A percentile compares a stretch with the other conserved stretches of the same genome.
Evolutionary conservation across 2,113 vertebrate species (phyloP).

Genomic region (Cariama cristata): DNA sequence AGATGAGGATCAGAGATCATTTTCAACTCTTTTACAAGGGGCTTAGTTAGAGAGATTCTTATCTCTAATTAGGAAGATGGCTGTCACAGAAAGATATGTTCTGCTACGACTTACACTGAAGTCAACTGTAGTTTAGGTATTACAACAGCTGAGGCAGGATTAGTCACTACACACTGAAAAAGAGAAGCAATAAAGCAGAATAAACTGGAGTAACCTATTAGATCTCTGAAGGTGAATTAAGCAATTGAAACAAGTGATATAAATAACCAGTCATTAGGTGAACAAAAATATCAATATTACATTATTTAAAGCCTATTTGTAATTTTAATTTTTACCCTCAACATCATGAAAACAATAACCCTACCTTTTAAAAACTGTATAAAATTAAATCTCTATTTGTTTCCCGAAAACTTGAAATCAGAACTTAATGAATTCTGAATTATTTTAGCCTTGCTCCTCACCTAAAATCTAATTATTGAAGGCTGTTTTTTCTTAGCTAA

Average conservation of each 20-base stretch:
- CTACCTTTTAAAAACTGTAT: background rate
- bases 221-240: slow-evolving; percentile 8
- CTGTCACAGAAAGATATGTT: slow-evolving; percentile 26
- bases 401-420: background rate
- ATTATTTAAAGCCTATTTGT: background rate
- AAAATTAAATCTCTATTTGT: background rate
- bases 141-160: slow-evolving; percentile 37
- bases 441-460: background rate
- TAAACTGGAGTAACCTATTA: slow-evolving; percentile 6
- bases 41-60: slow-evolving; percentile 35
- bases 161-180: slow-evolving; percentile 33
- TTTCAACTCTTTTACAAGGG: slow-evolving; percentile 40
- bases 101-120: background rate
- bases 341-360: background rate
- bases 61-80: slow-evolving; percentile 55
- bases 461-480: background rate
- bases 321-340: background rate
- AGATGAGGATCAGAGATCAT: slow-evolving; percentile 53
- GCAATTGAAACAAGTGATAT: background rate
- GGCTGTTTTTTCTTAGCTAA: background rate
- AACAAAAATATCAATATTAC: background rate
- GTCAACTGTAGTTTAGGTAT: slow-evolving; percentile 35
- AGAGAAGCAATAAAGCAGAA: slow-evolving; percentile 22
- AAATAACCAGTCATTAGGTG: background rate
- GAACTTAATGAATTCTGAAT: background rate